Evolutionary conservation across 2,113 vertebrate genomes (phyloP).

Genomic region (Sapajus apella): DNA sequence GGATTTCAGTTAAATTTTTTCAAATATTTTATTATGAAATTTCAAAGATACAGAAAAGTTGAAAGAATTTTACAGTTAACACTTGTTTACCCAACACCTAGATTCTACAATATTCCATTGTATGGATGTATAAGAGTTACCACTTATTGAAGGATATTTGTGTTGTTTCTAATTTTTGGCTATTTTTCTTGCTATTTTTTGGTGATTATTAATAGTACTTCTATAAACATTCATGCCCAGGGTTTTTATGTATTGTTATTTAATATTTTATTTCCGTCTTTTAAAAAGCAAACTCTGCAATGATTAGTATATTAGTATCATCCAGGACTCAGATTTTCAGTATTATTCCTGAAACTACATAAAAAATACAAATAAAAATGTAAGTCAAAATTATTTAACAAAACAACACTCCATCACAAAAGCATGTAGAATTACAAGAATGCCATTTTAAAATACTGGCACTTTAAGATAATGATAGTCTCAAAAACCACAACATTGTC

Average conservation of each 20-base stretch:
- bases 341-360: not conserved
- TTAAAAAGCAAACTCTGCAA: not conserved
- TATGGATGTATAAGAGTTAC: not conserved
- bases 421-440: not conserved
- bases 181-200: not conserved
- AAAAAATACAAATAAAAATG: not conserved
- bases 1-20: not conserved
- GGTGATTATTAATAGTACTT: not conserved
- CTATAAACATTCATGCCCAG: not conserved
- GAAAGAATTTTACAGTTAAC: slow-evolving; percentile 22
- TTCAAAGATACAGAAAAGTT: not conserved
- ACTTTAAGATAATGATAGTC: not conserved
- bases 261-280: not conserved
- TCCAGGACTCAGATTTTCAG: not conserved
- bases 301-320: not conserved
- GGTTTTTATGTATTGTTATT: not conserved
- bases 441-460: not conserved
- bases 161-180: not conserved
- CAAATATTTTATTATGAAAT: slow-evolving; percentile 7
- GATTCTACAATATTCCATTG: not conserved
- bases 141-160: not conserved
- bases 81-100: not conserved
- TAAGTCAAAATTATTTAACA: not conserved
- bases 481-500: not conserved
- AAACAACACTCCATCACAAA: not conserved